Conservation (phyloP, 2,888 invertebrate genomes). For the Seira sanloemensis region DNA sequence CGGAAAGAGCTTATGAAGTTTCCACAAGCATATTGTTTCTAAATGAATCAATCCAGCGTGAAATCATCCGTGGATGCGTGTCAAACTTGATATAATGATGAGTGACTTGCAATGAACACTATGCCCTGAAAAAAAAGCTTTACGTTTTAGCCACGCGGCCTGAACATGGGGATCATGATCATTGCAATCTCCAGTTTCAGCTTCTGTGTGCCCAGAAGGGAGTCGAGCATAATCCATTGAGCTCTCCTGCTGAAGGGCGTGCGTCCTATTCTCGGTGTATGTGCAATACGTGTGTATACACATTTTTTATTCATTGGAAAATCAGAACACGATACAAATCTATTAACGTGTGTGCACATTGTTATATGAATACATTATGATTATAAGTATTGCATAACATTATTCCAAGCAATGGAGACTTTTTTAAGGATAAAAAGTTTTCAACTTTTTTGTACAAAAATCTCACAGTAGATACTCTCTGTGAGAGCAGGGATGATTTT, state of each 20-base stretch:
- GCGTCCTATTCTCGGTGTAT: neutral
- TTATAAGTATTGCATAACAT: neutral
- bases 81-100: slow-evolving; percentile 53
- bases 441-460: neutral
- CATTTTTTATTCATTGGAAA: neutral
- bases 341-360: slow-evolving; percentile 26
- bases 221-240: slow-evolving; percentile 47
- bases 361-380: slow-evolving; percentile 25
- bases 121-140: neutral
- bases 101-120: neutral
- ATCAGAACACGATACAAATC: neutral
- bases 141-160: slow-evolving; percentile 12
- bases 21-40: slow-evolving; percentile 64
- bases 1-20: slow-evolving; percentile 60
- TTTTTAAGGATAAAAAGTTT: neutral
- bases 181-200: slow-evolving; percentile 7
- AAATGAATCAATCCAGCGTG: slow-evolving; percentile 65
- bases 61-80: slow-evolving; percentile 66
- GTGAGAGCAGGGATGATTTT: neutral
- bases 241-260: neutral
- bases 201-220: neutral
- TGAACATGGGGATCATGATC: slow-evolving; percentile 12
- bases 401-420: neutral
- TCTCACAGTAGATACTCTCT: neutral
- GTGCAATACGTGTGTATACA: no score